Conservation (phyloP, 2,113 vertebrate species). For the Sclerurus mexicanus region DNA sequence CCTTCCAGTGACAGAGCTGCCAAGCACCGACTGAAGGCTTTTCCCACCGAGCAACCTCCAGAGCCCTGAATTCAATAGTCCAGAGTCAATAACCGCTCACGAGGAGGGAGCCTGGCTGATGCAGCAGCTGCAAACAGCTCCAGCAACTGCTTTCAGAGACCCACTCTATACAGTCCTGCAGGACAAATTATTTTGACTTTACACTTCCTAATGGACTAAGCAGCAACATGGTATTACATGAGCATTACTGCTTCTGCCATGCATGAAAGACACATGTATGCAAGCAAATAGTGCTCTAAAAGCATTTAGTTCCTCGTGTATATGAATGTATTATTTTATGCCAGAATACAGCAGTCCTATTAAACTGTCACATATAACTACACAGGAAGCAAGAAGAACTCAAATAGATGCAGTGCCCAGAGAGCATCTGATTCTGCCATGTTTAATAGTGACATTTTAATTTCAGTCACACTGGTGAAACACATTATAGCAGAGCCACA, state of each 20-base stretch:
- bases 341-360: neutral
- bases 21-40: neutral
- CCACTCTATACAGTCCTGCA: neutral
- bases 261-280: neutral
- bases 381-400: neutral
- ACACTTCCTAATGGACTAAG: conserved; percentile 12
- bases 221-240: neutral
- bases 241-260: neutral
- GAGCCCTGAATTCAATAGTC: conserved; percentile 36
- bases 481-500: conserved; percentile 23
- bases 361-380: conserved; percentile 32
- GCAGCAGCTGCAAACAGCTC: neutral
- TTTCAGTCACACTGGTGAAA: conserved; percentile 25
- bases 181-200: conserved; percentile 40
- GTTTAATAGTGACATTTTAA: conserved; percentile 54
- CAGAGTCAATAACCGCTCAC: neutral
- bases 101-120: neutral
- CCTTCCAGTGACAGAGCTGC: conserved; percentile 3
- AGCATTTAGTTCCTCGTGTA: neutral
- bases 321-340: neutral
- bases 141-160: conserved; percentile 9
- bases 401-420: neutral
- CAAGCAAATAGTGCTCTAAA: neutral
- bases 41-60: conserved; percentile 19
- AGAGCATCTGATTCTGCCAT: conserved; percentile 37